These are phyloP conservation scores for Ormyrus labotus DNA, from an alignment of 2,888 invertebrate genomes.

Conservation along the genomic window DNA sequence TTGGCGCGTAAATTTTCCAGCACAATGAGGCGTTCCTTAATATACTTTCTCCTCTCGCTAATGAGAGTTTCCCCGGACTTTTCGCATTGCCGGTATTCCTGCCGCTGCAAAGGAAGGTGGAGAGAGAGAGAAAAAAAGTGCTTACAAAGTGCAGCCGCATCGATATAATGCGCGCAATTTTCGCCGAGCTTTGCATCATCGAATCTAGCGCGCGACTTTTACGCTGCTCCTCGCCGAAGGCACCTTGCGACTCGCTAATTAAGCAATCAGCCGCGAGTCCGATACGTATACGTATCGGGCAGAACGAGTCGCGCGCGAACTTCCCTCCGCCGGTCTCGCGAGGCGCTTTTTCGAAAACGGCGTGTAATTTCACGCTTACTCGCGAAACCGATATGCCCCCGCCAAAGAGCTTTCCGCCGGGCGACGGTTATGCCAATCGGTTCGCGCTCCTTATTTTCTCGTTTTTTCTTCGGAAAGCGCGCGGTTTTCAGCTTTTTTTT, in stretches of 20 bases:
- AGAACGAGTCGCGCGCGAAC: background rate
- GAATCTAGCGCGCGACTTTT: background rate
- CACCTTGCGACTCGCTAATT: conserved; percentile 33
- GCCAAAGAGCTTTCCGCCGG: background rate
- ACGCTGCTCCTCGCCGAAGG: background rate
- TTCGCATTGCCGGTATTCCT: conserved; percentile 5
- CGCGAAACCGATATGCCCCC: conserved; percentile 35
- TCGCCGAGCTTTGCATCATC: conserved; percentile 29
- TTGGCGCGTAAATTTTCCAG: background rate
- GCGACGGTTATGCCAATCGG: background rate
- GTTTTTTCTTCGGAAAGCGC: background rate
- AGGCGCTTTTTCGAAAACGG: conserved; percentile 28
- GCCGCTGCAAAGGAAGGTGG: background rate
- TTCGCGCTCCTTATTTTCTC: background rate
- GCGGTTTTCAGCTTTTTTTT: background rate
- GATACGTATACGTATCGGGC: background rate
- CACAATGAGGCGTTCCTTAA: conserved; percentile 11
- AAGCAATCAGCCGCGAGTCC: conserved; percentile 32
- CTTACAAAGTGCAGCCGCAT: too few species aligned
- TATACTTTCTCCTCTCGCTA: conserved; percentile 31
- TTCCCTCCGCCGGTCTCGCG: background rate
- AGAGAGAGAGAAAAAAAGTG: too few species aligned
- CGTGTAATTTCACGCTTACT: conserved; percentile 49
- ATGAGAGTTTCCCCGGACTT: conserved; percentile 28
- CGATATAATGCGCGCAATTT: background rate